Percentiles rank a stretch among this genome's conserved stretches.
These are phyloP conservation scores for Merluccius polli DNA, from an alignment of 2,797 vertebrate species.

Conservation along the genomic window DNA sequence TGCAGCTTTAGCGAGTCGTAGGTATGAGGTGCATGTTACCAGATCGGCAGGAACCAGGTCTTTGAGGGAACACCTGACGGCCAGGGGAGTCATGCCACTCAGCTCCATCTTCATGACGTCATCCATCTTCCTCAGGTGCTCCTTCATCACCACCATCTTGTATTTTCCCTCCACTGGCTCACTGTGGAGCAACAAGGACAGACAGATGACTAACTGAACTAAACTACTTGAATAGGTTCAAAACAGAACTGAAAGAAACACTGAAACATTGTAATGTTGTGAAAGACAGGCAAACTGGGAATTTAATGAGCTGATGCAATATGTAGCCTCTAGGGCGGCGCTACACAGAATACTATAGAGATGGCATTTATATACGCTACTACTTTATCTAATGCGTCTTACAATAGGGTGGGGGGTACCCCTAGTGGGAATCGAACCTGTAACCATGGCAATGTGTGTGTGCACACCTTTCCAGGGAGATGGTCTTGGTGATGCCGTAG, in stretches of 20 bases:
- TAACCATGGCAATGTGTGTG: background rate
- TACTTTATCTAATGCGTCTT: too few relatives aligned
- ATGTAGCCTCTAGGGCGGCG: background rate
- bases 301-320: background rate
- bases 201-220: background rate
- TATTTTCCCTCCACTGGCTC: background rate
- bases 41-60: constrained; percentile 67
- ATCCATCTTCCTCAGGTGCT: constrained; percentile 53
- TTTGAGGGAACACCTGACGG: constrained; percentile 72
- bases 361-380: too few relatives aligned
- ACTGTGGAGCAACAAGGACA: background rate
- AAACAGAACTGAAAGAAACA: background rate
- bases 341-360: too few relatives aligned
- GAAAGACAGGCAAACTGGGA: background rate
- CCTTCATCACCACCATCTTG: constrained; percentile 50
- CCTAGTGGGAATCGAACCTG: too few relatives aligned
- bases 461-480: constrained; percentile 51
- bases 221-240: background rate
- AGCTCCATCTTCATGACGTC: constrained; percentile 28
- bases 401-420: too few relatives aligned
- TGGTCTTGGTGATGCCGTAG: constrained; percentile 47
- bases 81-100: constrained; percentile 51
- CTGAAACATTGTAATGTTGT: background rate
- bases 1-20: background rate
- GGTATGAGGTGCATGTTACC: constrained; percentile 42